These are phyloP conservation scores for Apostichopus parvimensis DNA, from an alignment of 35 echinoderm and acorn worm genomes.

Conservation along the genomic window DNA sequence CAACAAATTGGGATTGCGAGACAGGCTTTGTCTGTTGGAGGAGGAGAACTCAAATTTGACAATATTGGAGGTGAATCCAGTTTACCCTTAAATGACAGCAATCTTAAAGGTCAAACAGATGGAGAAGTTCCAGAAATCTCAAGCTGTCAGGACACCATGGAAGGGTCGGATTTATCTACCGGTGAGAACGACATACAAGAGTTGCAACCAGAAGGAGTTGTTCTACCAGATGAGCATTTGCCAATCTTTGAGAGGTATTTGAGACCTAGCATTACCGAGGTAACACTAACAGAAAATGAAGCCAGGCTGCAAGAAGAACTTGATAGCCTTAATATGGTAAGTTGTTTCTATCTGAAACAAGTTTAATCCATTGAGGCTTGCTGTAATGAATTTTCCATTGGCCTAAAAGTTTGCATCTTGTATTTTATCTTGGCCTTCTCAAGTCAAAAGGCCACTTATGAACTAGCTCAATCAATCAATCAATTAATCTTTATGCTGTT, in stretches of 20 bases:
- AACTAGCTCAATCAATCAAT: no score
- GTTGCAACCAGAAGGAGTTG: no score
- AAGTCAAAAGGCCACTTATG: no score
- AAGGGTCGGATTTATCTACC: no score
- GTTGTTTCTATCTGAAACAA: neutral
- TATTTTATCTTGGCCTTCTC: no score
- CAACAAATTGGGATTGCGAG: constrained; percentile 4
- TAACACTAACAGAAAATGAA: neutral
- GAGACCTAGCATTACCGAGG: neutral
- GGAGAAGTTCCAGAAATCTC: neutral
- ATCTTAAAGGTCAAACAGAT: neutral
- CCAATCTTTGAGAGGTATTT: constrained; percentile 12
- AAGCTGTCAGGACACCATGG: neutral
- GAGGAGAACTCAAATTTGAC: neutral
- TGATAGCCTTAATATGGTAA: neutral
- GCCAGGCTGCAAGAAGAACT: neutral
- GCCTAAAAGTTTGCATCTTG: no score
- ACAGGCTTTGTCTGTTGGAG: neutral
- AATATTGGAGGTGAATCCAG: neutral
- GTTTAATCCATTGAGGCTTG: no score
- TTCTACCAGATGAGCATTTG: neutral
- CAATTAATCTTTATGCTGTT: no score
- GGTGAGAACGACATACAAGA: no score
- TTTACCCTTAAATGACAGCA: neutral
- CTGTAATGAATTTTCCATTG: no score